phyloP scores from a whole-genome alignment of 1,140 invertebrate genomes.

The Drosophila albomicans region DNA sequence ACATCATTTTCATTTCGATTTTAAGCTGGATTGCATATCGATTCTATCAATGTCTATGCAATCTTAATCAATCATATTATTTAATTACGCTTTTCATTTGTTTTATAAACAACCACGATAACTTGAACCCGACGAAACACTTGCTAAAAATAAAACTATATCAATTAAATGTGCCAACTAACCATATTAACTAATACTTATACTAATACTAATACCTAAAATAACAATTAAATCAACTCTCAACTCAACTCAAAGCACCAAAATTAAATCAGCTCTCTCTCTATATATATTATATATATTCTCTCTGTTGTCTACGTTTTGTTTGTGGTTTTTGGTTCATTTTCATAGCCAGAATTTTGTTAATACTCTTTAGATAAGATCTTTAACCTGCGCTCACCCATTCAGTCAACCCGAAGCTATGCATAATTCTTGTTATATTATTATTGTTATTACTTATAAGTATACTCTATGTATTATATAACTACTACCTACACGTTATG shows the following conservation, averaged over 20 bases:
- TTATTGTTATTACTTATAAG: constrained; percentile 6
- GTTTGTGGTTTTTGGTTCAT: constrained; percentile 18
- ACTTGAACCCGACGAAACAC: constrained; percentile 85
- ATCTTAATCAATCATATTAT: constrained; percentile 21
- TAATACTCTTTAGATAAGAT: constrained; percentile 29
- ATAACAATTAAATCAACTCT: constrained; percentile 49
- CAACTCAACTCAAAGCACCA: constrained; percentile 33
- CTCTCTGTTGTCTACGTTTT: constrained; percentile 32
- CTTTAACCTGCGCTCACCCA: constrained; percentile 22
- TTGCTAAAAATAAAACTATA: constrained; percentile 71
- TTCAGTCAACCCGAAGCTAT: constrained; percentile 21
- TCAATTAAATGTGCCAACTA: constrained; percentile 57
- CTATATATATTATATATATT: neutral
- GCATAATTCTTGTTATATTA: constrained; percentile 33
- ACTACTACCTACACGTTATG: constrained; percentile 23
- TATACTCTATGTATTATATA: constrained; percentile 5
- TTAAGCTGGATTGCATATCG: constrained; percentile 24
- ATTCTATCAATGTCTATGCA: constrained; percentile 33
- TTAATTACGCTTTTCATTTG: constrained; percentile 70
- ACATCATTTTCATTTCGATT: neutral
- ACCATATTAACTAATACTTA: constrained; percentile 47
- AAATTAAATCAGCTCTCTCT: constrained; percentile 41
- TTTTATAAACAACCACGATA: constrained; percentile 66
- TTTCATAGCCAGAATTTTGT: constrained; percentile 72
- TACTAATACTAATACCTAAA: constrained; percentile 51